Conservation (phyloP, 2,113 vertebrate species). For the Psittacula cyanocephala region DNA sequence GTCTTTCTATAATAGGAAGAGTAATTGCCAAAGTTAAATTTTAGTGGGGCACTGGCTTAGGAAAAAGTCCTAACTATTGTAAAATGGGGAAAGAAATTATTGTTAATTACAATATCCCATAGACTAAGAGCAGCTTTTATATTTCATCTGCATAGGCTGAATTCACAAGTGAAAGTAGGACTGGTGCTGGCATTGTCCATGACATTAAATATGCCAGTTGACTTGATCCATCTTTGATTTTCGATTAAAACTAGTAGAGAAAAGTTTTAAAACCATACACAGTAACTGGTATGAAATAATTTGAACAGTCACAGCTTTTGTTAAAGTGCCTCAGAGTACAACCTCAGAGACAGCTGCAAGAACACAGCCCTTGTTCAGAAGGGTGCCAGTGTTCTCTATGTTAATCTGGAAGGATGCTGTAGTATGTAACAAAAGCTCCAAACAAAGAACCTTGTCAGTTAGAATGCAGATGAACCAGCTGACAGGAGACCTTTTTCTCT, state of each 20-base stretch:
- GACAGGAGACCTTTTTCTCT: slow-evolving; percentile 25
- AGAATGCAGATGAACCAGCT: slow-evolving; percentile 22
- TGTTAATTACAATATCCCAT: neutral
- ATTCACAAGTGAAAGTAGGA: neutral
- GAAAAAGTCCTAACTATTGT: neutral
- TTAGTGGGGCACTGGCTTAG: neutral
- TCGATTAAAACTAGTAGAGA: neutral
- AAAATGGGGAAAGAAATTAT: neutral
- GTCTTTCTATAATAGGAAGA: neutral
- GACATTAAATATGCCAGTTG: neutral
- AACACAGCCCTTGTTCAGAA: slow-evolving; percentile 8
- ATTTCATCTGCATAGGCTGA: neutral
- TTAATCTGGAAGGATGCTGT: slow-evolving; percentile 13
- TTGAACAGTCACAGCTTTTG: neutral
- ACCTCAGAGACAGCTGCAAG: neutral
- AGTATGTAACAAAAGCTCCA: slow-evolving; percentile 3
- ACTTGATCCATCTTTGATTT: neutral
- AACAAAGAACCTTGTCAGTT: slow-evolving; percentile 20
- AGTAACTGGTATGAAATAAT: neutral
- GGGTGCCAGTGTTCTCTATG: neutral
- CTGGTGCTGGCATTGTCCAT: neutral
- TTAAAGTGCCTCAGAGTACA: neutral
- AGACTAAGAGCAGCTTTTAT: neutral
- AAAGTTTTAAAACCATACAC: neutral
- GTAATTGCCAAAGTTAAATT: neutral